Conservation (phyloP, 2,888 invertebrate species). For the Micropterix aruncella region DNA sequence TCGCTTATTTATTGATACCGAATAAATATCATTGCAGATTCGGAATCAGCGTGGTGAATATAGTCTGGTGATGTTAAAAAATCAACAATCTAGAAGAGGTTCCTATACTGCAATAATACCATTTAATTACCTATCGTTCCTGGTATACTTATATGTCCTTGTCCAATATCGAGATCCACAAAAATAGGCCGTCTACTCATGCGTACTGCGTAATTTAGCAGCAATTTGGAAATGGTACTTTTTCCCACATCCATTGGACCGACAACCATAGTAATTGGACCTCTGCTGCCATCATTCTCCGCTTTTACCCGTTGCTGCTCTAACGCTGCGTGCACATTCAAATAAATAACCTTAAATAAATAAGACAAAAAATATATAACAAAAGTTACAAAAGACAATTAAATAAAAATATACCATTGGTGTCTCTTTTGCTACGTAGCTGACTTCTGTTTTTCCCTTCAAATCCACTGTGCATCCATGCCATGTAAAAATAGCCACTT, state of each 20-base stretch:
- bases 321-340: conserved; percentile 90
- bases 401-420: conserved; percentile 61
- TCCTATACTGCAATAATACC: too few relatives aligned
- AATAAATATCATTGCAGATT: too few relatives aligned
- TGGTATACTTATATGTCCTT: conserved; percentile 83
- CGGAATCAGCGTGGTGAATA: too few relatives aligned
- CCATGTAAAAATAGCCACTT: conserved; percentile 93
- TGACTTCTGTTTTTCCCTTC: conserved; percentile 81
- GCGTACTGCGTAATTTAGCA: conserved; percentile 91
- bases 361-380: conserved; percentile 3
- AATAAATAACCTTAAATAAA: conserved; percentile 53
- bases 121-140: conserved; percentile 62
- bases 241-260: conserved; percentile 97
- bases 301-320: conserved; percentile 79
- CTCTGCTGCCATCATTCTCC: conserved; percentile 56
- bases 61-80: too few relatives aligned
- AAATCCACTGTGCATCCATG: conserved; percentile 84
- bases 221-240: conserved; percentile 73
- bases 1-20: too few relatives aligned
- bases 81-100: too few relatives aligned
- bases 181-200: conserved; percentile 79
- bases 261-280: conserved; percentile 80
- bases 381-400: neutral
- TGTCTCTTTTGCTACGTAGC: conserved; percentile 90
- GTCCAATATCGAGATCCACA: conserved; percentile 93